Base-by-base conservation (phyloP, 1,140 invertebrate genomes). In the Scaptodrosophila lebanonensis region DNA sequence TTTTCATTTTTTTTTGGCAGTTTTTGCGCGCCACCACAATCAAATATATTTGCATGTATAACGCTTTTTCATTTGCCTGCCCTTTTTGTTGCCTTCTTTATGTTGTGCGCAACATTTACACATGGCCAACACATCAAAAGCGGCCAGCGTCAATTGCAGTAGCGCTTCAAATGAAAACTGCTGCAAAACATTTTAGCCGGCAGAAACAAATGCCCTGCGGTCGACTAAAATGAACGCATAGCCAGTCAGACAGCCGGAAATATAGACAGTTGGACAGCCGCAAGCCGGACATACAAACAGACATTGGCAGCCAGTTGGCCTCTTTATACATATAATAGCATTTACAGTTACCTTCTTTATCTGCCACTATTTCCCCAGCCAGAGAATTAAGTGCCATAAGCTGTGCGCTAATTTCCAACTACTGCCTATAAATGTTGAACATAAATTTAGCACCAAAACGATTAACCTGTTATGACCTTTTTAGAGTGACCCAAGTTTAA, bases 321-420 rank as follows among this genome's bases (percentile, higher is more conserved):
- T 53, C 56, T 76, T 77, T 76, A 66, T 71, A n/a, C n/a, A n/a
- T n/a, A 66, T 70, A 52, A 53, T 44, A 36, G 38, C 45, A 47
- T 61, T 66, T 53, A 66, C 66, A 49, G 43, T 18, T 43, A 42
- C 42, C 42, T 33, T 42, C 27, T 44, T 17, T 39, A 50, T 45
- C 53, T 60, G 42, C 40, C n/a, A 44, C 32, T 27, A 33, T 42
- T 54, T 25, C 42, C 22, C 32, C 38, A 30, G 3, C 11, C 15
- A 40, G 53, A 25, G 73, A 69, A 79, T 79, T 48, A 79, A 79
- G 82, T 79, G 59, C 56, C 40, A 79, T 79, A 79, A 77, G 73
- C 36, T 66, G 44, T 51, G 60, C 40, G 36, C 35, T n/a, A 53
- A 49, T 59, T 53, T 54, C 49, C 32, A 13, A 33, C 48, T 4